Base-by-base conservation (phyloP, 2,113 vertebrate species). In the Eptesicus fuscus region DNA sequence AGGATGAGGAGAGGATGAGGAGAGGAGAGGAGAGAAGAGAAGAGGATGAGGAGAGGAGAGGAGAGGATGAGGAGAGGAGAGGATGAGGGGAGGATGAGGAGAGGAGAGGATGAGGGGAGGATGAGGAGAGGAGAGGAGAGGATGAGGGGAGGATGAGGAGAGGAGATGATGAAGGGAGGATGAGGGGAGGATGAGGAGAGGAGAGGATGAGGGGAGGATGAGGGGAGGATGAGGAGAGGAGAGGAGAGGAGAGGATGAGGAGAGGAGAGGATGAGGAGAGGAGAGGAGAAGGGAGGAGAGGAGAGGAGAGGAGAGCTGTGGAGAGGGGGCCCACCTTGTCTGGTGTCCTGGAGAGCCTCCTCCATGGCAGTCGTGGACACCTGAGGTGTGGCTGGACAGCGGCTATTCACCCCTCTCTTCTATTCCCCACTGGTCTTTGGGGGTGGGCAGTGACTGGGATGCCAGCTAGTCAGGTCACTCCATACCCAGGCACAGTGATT, bases 381-480 rank as follows among this genome's bases (percentile, higher is more conserved):
- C 14, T 12, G 70, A 69, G 30, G 11, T 32, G 5, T 93, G 90
- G 17, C 35, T 23, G 47, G 30, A 44, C 40, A 37, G 47, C 0
- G 0, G 6, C 37, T 1, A 1, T 6, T 53, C 59, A 16, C 14
- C 8, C 17, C 0, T 28, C 4, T 32, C 12, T n/a, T 23, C 16
- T 28, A 12, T 11, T 49, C 59, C 37, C 20, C 7, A 37, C 1
- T 10, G 73, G 84, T 37, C 42, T 91, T 53, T 5, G 11, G 7
- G 67, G 20, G 16, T 44, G 28, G 17, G 20, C 42, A 49, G 87
- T 76, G 51, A 17, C 22, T 0, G 12, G 80, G 35, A 40, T 20
- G 59, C 40, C 1, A 13, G 70, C 18, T 22, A 14, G 11, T 44
- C 25, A 11, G 37, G 74, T 77, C 22, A 42, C 37, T 74, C 63